Conservation (phyloP, 2,113 vertebrate species). For the Chionomys nivalis region DNA sequence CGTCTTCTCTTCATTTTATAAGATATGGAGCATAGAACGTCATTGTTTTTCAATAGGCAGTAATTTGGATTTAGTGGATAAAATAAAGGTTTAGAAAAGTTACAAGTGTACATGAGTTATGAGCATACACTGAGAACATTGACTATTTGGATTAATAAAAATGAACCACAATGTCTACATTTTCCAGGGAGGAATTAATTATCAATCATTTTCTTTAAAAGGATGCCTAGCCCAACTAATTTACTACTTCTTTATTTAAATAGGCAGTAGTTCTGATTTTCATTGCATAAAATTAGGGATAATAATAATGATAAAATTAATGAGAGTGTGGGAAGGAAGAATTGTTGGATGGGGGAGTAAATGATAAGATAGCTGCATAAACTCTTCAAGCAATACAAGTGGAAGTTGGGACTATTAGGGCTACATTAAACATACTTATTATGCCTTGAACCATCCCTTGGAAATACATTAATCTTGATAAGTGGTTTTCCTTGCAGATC, state of each 20-base stretch:
- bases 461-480: conserved; percentile 68
- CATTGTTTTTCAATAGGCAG: neutral
- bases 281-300: conserved; percentile 49
- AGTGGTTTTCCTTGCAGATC: conserved; percentile 63
- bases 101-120: neutral
- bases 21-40: neutral
- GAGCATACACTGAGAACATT: conserved; percentile 4
- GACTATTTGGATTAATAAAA: conserved; percentile 47
- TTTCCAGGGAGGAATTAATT: neutral
- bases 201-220: conserved; percentile 63
- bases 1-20: conserved; percentile 26
- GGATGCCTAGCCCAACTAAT: conserved; percentile 1
- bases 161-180: conserved; percentile 53
- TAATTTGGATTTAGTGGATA: conserved; percentile 20
- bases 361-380: conserved; percentile 37
- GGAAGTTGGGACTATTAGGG: conserved; percentile 28
- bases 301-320: conserved; percentile 5
- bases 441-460: conserved; percentile 55
- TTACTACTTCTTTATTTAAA: conserved; percentile 59
- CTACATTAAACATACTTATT: conserved; percentile 47
- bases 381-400: conserved; percentile 51
- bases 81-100: conserved; percentile 32
- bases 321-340: neutral
- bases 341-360: conserved; percentile 49
- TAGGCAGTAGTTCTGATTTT: conserved; percentile 48